These are phyloP conservation scores for Cervus canadensis DNA, from an alignment of 2,113 vertebrate species.

Conservation along the genomic window DNA sequence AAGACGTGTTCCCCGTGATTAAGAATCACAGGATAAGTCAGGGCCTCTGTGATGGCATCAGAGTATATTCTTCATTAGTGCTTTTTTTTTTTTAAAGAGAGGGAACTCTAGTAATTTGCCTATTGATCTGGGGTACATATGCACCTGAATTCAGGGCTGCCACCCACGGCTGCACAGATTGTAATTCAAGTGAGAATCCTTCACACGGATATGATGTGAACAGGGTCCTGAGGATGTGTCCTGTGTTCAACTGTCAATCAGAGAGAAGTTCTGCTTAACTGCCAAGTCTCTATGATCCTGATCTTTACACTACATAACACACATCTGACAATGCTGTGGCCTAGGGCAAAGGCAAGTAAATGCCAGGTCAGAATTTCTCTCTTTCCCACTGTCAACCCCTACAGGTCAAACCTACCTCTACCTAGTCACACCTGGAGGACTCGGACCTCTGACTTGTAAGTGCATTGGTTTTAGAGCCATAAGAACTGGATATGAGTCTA, in stretches of 20 bases:
- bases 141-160: not conserved
- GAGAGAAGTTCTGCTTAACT: not conserved
- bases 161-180: not conserved
- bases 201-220: not conserved
- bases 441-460: not conserved
- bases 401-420: not conserved
- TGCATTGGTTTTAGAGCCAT: not conserved
- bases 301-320: not conserved
- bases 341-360: not conserved
- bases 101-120: not conserved
- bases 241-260: no score
- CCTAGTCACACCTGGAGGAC: not conserved
- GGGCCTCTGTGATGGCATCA: not conserved
- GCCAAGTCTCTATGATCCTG: not conserved
- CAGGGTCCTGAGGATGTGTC: not conserved
- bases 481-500: not conserved
- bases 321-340: not conserved
- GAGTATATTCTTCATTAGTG: not conserved
- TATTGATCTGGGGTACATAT: not conserved
- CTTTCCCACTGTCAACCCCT: not conserved
- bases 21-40: not conserved
- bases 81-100: not conserved
- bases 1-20: not conserved
- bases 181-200: not conserved
- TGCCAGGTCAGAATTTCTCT: not conserved